A percentile compares a stretch with the other conserved stretches of the same genome.
Evolutionary conservation across 2,113 vertebrate species (phyloP).

Genomic region (Gnathonemus echidnorhynchus): DNA sequence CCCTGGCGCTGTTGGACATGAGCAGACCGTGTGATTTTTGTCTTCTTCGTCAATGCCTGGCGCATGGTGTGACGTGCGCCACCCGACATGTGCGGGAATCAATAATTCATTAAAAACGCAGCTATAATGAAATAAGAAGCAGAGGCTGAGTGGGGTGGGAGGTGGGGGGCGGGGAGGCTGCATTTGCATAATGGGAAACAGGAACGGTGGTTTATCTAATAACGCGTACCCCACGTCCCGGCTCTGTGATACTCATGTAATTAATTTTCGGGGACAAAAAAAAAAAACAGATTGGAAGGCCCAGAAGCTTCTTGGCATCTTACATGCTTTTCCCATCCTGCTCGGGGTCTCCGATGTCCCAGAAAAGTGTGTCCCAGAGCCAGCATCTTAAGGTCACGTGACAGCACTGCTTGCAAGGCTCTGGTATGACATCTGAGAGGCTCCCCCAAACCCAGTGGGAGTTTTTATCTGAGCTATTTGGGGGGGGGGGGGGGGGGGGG

Average conservation of each 20-base stretch:
- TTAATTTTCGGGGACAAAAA: conserved; percentile 9
- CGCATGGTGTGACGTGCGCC: background rate
- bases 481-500: background rate
- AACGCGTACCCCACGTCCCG: background rate
- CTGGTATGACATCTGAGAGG: background rate
- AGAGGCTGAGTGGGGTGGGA: background rate
- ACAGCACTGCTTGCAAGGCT: background rate
- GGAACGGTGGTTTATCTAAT: conserved; percentile 18
- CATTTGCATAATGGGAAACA: conserved; percentile 23
- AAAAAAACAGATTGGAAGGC: background rate
- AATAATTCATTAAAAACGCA: conserved; percentile 21
- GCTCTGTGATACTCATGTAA: conserved; percentile 13
- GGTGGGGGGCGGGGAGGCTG: background rate
- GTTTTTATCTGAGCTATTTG: background rate
- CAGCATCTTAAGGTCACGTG: background rate
- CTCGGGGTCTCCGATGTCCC: background rate
- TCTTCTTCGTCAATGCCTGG: background rate
- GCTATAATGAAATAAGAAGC: conserved; percentile 15
- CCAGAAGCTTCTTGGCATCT: background rate
- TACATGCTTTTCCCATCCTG: background rate
- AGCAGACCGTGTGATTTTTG: background rate
- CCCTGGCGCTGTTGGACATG: background rate
- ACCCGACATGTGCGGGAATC: background rate
- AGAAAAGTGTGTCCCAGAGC: background rate
- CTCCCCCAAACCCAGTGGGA: background rate